Conservation (phyloP, 2,888 invertebrate species). For the Acronicta leporina region DNA sequence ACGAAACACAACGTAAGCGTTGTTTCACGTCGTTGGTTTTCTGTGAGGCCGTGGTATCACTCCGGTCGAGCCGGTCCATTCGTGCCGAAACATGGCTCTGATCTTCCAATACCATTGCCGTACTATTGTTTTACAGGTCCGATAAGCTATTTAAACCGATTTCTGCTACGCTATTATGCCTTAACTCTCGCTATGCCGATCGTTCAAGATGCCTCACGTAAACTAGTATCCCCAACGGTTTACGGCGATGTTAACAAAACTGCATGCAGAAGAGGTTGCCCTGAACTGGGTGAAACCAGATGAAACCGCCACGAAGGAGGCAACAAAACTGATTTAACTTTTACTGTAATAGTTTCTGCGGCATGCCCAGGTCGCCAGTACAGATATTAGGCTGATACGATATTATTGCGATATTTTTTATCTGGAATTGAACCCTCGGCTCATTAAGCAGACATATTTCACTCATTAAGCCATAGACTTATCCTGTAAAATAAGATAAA, state of each 20-base stretch:
- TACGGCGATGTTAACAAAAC: conserved; percentile 43
- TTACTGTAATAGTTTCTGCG: conserved; percentile 77
- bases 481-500: no score
- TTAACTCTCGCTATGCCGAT: neutral
- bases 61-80: no score
- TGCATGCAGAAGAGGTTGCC: conserved; percentile 50
- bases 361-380: conserved; percentile 60
- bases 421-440: no score
- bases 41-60: no score
- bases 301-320: conserved; percentile 63
- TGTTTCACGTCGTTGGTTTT: no score
- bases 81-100: no score
- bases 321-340: conserved; percentile 83
- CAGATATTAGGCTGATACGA: conserved; percentile 48
- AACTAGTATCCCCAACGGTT: conserved; percentile 21
- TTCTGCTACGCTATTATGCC: neutral
- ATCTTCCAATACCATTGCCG: no score
- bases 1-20: no score
- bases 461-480: no score
- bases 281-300: conserved; percentile 56
- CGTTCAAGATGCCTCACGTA: conserved; percentile 5
- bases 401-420: conserved; percentile 38
- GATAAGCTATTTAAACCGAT: no score
- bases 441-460: no score
- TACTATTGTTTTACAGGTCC: no score